Base-by-base conservation (phyloP, 2,888 invertebrate genomes). In the Scaeva pyrastri region DNA sequence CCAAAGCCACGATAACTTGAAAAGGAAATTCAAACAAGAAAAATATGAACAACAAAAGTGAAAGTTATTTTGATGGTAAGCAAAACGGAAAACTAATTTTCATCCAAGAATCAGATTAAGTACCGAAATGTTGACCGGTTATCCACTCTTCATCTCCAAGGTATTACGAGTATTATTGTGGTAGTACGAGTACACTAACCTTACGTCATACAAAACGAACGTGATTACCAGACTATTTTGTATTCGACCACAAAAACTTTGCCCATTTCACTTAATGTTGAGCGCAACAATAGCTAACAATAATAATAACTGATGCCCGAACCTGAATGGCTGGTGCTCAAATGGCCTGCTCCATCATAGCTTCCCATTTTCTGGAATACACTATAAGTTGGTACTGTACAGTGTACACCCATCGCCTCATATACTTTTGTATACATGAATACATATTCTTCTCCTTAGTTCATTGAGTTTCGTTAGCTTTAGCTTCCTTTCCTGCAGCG, bases 221-320 rank as follows among this genome's bases (percentile, higher is more conserved):
- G 82, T 86, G 86, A 86, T 82, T 86, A 86, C 58, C 82, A 82
- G 77, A 86, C 77, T 77, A 78, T 82, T 82, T 71, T 73, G 74
- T 58, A 52, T 66, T 73, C 70, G 73, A 66, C 77, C 82, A 71
- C 77, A 82, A 82, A 86, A 78, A 86, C 82, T 86, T 82, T 82
- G 58, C 74, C 82, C 77, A 86, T 86, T 86, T 82, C 77, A 78
- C 82, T 78, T 86, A 82, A 82, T 62, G 77, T 52, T 74, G 74
- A 82, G 52, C 78, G 86, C 86, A 86, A 86, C 86, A 86, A 86
- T 86, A 78, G 82, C 86, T 71, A 83, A 78, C 83, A 83, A 83
- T 77, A 73, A 68, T 77, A 66, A 78, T 74, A 86, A 74, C 82
- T 74, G 77, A 68, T 64, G 73, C 48, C 70, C 55, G 36, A 74